Base-by-base conservation (phyloP, 2,888 invertebrate genomes). In the Hololepta plana region DNA sequence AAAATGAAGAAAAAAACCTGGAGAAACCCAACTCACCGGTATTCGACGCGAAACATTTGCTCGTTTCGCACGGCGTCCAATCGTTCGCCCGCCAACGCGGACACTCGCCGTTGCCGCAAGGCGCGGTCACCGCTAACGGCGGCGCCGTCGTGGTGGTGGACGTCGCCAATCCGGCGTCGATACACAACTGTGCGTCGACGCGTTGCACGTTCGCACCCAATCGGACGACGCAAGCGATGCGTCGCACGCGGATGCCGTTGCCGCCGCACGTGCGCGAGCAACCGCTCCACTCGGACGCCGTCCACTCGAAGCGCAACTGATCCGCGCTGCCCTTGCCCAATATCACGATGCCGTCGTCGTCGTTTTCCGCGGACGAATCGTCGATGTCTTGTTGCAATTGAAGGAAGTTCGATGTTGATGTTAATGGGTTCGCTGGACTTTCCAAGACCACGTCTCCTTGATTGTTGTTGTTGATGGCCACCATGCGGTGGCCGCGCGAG, bases 211-310 rank as follows among this genome's bases (percentile, higher is more conserved):
- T 53, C 38, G 68, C 67, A 37, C 61, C 54, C 7, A 62, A 42
- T 16, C 57, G 55, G 32, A 75, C 76, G 51, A 80, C 70, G 44
- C 81, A 80, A 32, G 76, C 67, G 1, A 70, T 71, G 26, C 67
- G 70, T 39, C 75, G 65, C 47, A 72, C 70, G 62, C 73, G 62
- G 35, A 64, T 62, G 2, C 85, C 87, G 28, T 64, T 64, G 20
- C 74, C 73, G 1, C 82, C 82, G 43, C 90, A 91, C 1, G 71
- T 70, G 36, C 77, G 74, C 2, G 79, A 81, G 48, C 91, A 91
- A 8, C 69, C 63, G 0, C 85, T 77, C 91, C 91, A 93, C 6
- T 76, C 72, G 1, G 77, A 74, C 7, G 75, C 67, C 45, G 68
- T 62, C 87, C 87, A 88, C 37, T 72, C 70, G 48, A 79, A 84